Evolutionary conservation across 2,797 vertebrate genomes (phyloP).

Genomic region (Myotis findleyi): DNA sequence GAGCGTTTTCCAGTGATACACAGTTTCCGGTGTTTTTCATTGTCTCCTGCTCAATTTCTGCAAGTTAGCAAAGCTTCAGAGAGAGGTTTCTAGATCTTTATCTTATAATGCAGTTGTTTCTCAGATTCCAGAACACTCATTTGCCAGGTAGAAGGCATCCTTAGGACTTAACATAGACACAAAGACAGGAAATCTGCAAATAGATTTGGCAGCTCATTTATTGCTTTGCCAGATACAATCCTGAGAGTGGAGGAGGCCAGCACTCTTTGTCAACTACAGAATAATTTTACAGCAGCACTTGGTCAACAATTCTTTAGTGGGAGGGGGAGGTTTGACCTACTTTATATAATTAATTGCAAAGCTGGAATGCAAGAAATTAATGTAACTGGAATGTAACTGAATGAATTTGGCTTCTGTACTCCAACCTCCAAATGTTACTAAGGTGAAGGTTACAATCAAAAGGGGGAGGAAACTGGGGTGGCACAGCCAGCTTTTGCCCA

Average conservation of each 20-base stretch:
- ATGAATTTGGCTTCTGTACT: neutral
- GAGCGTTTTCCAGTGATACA: neutral
- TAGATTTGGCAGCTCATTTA: neutral
- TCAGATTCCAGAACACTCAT: constrained; percentile 21
- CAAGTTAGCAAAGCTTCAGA: constrained; percentile 22
- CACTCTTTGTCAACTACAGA: constrained; percentile 3
- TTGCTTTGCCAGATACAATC: neutral
- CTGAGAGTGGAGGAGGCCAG: neutral
- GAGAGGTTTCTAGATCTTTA: constrained; percentile 24
- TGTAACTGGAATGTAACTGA: neutral
- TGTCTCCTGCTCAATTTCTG: constrained; percentile 26
- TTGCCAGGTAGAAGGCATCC: neutral
- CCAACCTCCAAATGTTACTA: constrained; percentile 20
- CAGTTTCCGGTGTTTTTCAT: neutral
- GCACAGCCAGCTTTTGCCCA: neutral
- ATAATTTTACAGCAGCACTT: neutral
- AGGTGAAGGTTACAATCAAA: constrained; percentile 2
- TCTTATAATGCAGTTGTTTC: constrained; percentile 33
- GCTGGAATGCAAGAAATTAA: neutral
- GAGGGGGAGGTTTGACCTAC: neutral
- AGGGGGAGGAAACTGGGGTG: neutral
- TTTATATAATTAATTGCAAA: constrained; percentile 34
- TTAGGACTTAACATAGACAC: neutral
- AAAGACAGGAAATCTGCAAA: neutral
- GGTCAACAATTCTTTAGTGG: constrained; percentile 3